These are phyloP conservation scores for Anarhynchus alexandrinus DNA, from an alignment of 2,113 vertebrate species.

Conservation along the genomic window DNA sequence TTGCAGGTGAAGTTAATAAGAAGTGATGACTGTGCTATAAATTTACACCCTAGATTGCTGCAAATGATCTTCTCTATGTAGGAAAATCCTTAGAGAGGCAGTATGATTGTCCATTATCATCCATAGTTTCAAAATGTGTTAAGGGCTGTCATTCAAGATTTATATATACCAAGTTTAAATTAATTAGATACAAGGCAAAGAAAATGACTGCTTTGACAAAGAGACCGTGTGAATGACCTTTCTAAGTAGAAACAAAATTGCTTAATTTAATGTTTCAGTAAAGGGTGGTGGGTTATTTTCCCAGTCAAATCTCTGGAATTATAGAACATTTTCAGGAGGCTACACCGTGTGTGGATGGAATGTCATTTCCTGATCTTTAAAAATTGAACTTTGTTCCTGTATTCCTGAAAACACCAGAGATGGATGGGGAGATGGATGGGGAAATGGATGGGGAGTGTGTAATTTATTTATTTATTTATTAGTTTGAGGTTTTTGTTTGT, in stretches of 20 bases:
- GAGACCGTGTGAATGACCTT: not conserved
- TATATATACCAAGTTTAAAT: not conserved
- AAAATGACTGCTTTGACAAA: not conserved
- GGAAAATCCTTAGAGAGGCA: not conserved
- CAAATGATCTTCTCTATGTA: not conserved
- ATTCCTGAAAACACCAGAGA: not conserved
- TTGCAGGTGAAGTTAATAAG: not conserved
- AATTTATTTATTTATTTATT: not conserved
- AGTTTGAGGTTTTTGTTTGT: not conserved
- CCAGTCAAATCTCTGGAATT: not conserved
- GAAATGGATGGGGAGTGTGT: not conserved
- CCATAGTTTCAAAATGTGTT: not conserved
- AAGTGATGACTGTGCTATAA: not conserved
- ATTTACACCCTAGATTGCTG: not conserved
- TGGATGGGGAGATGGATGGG: rapidly evolving
- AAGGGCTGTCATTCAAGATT: not conserved
- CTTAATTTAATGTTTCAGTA: constrained; percentile 20
- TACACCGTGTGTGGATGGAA: not conserved
- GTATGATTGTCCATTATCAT: not conserved
- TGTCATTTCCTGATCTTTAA: not conserved
- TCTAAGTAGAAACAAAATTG: not conserved
- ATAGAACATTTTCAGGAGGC: not conserved
- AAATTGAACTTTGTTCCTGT: not conserved
- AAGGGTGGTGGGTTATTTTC: not conserved
- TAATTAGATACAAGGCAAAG: not conserved